These are phyloP conservation scores for Apodemia zela DNA, from an alignment of 2,888 invertebrate genomes.

Conservation along the genomic window DNA sequence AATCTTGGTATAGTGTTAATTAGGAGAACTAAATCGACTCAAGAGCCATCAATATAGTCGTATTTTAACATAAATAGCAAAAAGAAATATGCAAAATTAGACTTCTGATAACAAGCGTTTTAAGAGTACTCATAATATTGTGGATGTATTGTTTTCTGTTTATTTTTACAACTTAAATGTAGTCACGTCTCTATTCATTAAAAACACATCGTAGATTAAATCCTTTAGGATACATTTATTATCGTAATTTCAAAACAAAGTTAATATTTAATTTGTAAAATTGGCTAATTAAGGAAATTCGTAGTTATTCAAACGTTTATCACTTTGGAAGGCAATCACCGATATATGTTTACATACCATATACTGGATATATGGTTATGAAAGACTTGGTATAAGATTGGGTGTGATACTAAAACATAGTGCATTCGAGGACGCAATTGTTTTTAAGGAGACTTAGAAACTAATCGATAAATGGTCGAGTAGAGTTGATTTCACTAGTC, in stretches of 20 bases:
- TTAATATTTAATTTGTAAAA: slow-evolving; percentile 54
- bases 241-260: slow-evolving; percentile 47
- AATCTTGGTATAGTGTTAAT: too few relatives aligned
- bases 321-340: slow-evolving; percentile 17
- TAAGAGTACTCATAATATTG: background rate
- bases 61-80: too few relatives aligned
- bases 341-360: slow-evolving; percentile 52
- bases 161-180: slow-evolving; percentile 1
- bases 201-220: slow-evolving; percentile 23
- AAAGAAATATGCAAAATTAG: too few relatives aligned
- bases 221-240: slow-evolving; percentile 51
- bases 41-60: too few relatives aligned
- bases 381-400: slow-evolving; percentile 63
- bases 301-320: slow-evolving; percentile 50
- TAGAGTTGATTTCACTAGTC: slow-evolving; percentile 82
- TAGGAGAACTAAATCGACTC: too few relatives aligned
- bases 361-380: slow-evolving; percentile 64
- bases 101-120: background rate
- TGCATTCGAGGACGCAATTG: slow-evolving; percentile 73
- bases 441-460: slow-evolving; percentile 54
- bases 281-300: slow-evolving; percentile 62
- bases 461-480: slow-evolving; percentile 75
- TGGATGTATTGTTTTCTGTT: slow-evolving; percentile 9
- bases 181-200: slow-evolving; percentile 33
- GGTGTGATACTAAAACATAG: slow-evolving; percentile 71